Evolutionary conservation across 2,888 invertebrate species (phyloP).

Genomic region (Bimastos eiseni): DNA sequence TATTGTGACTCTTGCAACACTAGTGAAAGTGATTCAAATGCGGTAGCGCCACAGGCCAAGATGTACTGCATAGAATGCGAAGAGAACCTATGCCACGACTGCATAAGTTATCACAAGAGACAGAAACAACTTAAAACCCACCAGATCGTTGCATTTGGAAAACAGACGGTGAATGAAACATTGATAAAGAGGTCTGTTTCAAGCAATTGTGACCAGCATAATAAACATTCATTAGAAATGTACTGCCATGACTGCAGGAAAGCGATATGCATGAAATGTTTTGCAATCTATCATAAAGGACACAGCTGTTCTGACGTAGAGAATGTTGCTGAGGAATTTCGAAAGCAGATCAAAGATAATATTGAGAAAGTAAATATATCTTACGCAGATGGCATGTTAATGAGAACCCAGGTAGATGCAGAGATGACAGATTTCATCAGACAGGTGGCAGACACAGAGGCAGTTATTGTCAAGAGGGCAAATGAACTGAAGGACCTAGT

Average conservation of each 20-base stretch:
- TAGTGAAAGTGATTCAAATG: not conserved
- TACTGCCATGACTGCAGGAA: not conserved
- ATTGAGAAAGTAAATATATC: not conserved
- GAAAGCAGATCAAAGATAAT: not conserved
- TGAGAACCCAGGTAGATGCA: not conserved
- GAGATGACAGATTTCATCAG: not conserved
- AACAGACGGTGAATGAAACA: not conserved
- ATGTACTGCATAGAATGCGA: not conserved
- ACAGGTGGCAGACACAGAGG: not conserved
- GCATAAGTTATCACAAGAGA: not conserved
- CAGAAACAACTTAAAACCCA: not conserved
- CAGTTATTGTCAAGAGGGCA: not conserved
- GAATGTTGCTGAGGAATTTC: not conserved
- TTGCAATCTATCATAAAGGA: not conserved
- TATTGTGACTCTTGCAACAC: not conserved
- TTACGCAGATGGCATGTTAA: not conserved
- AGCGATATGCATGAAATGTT: not conserved
- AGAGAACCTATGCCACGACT: not conserved
- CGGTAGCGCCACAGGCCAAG: not conserved
- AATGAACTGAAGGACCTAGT: not conserved
- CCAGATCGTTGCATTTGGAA: conserved; percentile 7
- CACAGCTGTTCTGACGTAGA: not conserved
- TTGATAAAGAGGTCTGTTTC: not conserved
- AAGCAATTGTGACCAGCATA: not conserved
- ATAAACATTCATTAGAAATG: not conserved